Base-by-base conservation (phyloP, 2,888 invertebrate species). In the Drosophila picticornis region DNA sequence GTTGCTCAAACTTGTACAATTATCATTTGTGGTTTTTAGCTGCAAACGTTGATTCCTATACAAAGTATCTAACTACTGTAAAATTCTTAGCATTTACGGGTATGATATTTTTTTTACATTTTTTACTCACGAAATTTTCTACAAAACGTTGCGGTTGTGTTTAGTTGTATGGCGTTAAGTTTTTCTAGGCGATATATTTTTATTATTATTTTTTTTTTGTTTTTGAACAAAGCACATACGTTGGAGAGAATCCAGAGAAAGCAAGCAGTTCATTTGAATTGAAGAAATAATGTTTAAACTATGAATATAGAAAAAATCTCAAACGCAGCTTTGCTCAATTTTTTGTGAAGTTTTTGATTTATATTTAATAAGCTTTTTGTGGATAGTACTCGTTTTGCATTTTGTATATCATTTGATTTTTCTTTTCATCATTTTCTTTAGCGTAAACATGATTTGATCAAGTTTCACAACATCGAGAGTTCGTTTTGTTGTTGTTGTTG, bases 401-500 rank as follows among this genome's bases (percentile, higher is more conserved):
- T 80, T 71, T 70, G 75, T 74, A 68, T 77, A 74, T 78, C 43
- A 72, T 66, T 72, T 66, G 53, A 58, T 71, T 71, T 64, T 63
- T 48, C n/a, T 53, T 63, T 59, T 62, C 38, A 61, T 51, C 46
- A 56, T 66, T 61, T 70, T 60, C 67, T 80, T 81, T 82, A 85
- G 90, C 82, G 82, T 90, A 88, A 90, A 90, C 91, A 89, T 90
- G 91, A 88, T 91, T 91, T 91, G 66, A 91, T 92, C 90, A 92
- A 92, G 91, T 91, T 91, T 92, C 93, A 92, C 92, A 93, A 93
- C 93, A 92, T 93, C 92, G 91, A 92, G 92, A 92, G 92, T 92
- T 92, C 87, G 88, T 91, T 91, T 91, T 83, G 85, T 83, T 83
- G 81, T 89, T 83, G 75, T 84, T 89, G n/a, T n/a, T n/a, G 89